Base-by-base conservation (phyloP, 1,140 invertebrate genomes). In the Aricia agestis region DNA sequence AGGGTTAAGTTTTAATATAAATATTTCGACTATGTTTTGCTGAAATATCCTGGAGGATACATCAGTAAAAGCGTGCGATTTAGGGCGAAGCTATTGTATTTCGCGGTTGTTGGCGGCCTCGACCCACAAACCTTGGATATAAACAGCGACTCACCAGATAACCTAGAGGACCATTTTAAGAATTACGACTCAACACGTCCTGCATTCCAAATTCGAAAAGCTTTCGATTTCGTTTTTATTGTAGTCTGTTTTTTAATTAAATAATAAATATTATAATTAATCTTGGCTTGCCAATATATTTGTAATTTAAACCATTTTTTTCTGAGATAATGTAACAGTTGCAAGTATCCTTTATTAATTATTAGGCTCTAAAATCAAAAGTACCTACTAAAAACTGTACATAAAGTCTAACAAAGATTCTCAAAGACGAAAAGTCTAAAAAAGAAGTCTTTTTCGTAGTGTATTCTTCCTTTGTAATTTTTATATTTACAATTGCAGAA, bases 41-140 rank as follows among this genome's bases (percentile, higher is more conserved):
- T 36, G 36, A 36, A 36, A 9, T 25, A 25, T 36, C 36, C 36
- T 36, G 36, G 36, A 36, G 36, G 36, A 25, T 25, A 25, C 36
- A 4, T 36, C 36, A 9, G 36, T 36, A 36, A 36, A 36, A 36
- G 36, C 6, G 5, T 4, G 58, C 6, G 58, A 59, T 18, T 18
- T 59, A 6, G 18, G n/a, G n/a, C 1, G 18, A 9, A 9, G 58
- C n/a, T 72, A 78, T 75, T 73, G 58, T 59, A 70, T 79, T 79
- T 78, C 70, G 69, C 72, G 71, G 68, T 58, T 75, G 77, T 67
- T 36, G 77, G 19, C 76, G 82, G 70, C 85, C 85, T 81, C 82
- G 85, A 76, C 85, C 76, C 68, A 84, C 71, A 80, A 83, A 84
- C 71, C 71, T 75, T 70, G 70, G 76, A 72, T 78, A 63, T 19